phyloP scores from a whole-genome alignment of 2,888 invertebrate genomes.

The Anorthoa munda region DNA sequence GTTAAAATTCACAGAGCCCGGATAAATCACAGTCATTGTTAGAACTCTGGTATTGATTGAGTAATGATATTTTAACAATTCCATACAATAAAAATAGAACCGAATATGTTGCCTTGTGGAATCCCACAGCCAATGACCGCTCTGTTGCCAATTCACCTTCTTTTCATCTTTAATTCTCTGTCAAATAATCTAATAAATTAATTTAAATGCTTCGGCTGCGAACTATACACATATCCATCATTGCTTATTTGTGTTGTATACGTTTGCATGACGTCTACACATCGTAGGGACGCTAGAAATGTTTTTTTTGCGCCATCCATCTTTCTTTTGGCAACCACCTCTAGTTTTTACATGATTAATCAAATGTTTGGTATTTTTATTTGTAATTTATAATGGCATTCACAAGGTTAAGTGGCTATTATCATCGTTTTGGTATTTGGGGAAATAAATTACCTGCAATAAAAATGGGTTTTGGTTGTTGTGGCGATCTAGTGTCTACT shows the following conservation, averaged over 20 bases:
- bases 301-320: slow-evolving; percentile 37
- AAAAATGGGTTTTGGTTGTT: slow-evolving; percentile 2
- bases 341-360: slow-evolving; percentile 42
- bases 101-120: slow-evolving; percentile 13
- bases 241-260: slow-evolving; percentile 35
- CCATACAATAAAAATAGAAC: slow-evolving; percentile 1
- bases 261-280: slow-evolving; percentile 34
- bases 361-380: slow-evolving; percentile 43
- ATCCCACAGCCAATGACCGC: not conserved
- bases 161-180: not conserved
- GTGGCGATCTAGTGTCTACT: not conserved
- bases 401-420: slow-evolving; percentile 36
- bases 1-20: not conserved
- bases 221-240: slow-evolving; percentile 37
- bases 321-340: slow-evolving; percentile 57
- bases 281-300: slow-evolving; percentile 36
- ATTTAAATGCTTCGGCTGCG: slow-evolving; percentile 9
- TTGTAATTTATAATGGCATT: slow-evolving; percentile 53
- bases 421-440: slow-evolving; percentile 17
- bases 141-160: not conserved
- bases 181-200: slow-evolving; percentile 6
- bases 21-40: not conserved
- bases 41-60: not conserved
- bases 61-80: not conserved
- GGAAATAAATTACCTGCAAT: slow-evolving; percentile 23